phyloP scores from a whole-genome alignment of 2,797 vertebrate genomes.

The Tolypeutes matacus region DNA sequence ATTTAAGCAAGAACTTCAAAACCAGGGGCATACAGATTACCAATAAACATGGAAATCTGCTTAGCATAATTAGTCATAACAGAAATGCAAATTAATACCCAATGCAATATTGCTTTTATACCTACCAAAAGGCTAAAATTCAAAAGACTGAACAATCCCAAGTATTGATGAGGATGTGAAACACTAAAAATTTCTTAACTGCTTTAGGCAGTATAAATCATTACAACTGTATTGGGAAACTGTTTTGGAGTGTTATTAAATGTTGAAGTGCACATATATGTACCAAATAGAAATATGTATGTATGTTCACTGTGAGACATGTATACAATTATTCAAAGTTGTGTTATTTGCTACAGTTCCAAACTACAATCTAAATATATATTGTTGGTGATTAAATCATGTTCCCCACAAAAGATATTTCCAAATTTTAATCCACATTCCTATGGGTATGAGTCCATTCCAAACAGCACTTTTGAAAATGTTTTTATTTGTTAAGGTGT shows the following conservation, averaged over 20 bases:
- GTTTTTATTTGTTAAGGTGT: no score
- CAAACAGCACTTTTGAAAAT: no score
- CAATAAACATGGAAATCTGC: background rate
- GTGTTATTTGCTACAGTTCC: background rate
- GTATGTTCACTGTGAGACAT: background rate
- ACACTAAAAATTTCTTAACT: background rate
- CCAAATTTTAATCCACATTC: no score
- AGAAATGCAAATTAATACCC: background rate
- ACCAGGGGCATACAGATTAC: background rate
- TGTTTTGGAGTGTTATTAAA: background rate
- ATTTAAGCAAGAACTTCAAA: background rate
- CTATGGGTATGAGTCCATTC: no score
- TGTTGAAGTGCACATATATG: background rate
- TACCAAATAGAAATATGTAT: background rate
- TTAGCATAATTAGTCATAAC: background rate
- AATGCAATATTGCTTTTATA: background rate
- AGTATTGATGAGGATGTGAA: background rate
- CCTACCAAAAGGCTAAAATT: background rate
- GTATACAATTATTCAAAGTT: background rate
- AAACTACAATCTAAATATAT: background rate
- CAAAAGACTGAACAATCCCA: background rate
- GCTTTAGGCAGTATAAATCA: background rate
- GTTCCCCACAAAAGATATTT: no score
- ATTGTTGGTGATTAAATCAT: background rate
- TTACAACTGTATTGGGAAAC: background rate